Percentiles rank a stretch among this genome's conserved stretches.
Evolutionary conservation across 2,113 vertebrate genomes (phyloP).

Genomic region (Corvus moneduloides): DNA sequence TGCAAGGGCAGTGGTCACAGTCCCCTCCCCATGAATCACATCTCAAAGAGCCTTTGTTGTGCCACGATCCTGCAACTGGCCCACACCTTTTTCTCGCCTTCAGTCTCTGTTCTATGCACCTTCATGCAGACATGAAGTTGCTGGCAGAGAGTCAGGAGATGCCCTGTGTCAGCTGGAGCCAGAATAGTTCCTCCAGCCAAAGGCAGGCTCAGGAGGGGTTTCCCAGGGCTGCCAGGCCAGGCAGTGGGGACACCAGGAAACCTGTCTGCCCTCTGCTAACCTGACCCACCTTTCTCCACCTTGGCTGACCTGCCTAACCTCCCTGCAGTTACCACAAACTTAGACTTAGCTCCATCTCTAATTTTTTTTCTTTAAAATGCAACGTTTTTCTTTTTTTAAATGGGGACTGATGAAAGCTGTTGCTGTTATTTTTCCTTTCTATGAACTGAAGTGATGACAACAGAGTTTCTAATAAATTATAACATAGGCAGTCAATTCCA

Average conservation of each 20-base stretch:
- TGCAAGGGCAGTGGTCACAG: neutral
- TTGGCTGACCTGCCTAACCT: neutral
- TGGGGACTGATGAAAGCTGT: neutral
- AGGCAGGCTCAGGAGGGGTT: neutral
- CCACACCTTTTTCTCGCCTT: neutral
- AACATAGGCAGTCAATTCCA: constrained; percentile 35
- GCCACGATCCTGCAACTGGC: rapidly evolving
- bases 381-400: neutral
- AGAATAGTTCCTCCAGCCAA: neutral
- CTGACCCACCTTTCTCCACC: neutral
- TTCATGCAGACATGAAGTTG: neutral
- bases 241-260: neutral
- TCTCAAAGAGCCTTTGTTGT: neutral
- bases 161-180: neutral
- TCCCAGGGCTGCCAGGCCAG: neutral
- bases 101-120: neutral
- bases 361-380: neutral
- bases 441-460: constrained; percentile 64
- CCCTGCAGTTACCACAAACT: neutral
- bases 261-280: neutral
- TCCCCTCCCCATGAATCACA: neutral
- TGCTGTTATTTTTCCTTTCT: constrained; percentile 43
- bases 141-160: neutral
- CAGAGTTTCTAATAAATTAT: constrained; percentile 59
- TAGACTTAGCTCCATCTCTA: neutral